Percentiles rank a stretch among this genome's conserved stretches.
These are phyloP conservation scores for Phocides pigmalion DNA, from an alignment of 1,140 invertebrate genomes.

Conservation along the genomic window DNA sequence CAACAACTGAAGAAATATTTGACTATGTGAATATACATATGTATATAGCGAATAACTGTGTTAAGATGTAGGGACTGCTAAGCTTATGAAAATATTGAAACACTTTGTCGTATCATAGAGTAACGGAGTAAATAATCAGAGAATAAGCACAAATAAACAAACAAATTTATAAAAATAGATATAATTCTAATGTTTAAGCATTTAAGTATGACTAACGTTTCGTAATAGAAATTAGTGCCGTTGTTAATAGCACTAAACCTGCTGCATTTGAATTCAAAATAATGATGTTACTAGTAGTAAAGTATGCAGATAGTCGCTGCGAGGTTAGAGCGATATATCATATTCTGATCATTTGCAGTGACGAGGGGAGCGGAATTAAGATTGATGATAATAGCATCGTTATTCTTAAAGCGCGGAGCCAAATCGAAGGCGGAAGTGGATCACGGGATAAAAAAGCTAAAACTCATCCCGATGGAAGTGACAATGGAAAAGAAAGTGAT, in stretches of 20 bases:
- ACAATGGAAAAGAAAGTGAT: conserved; percentile 33
- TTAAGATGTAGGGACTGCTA: no score
- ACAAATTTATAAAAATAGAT: no score
- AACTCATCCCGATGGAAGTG: conserved; percentile 26
- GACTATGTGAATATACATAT: neutral
- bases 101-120: no score
- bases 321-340: conserved; percentile 23
- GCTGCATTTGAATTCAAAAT: neutral
- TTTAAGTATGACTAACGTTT: no score
- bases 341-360: conserved; percentile 32
- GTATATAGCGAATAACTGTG: no score
- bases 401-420: conserved; percentile 32
- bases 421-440: conserved; percentile 31
- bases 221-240: no score
- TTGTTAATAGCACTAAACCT: no score
- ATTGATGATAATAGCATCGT: conserved; percentile 41
- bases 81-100: no score
- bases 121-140: no score
- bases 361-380: conserved; percentile 38
- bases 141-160: no score
- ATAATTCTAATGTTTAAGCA: no score
- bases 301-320: conserved; percentile 24
- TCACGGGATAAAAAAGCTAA: conserved; percentile 26
- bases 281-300: neutral
- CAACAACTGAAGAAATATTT: conserved; percentile 45